These are phyloP conservation scores for Fratercula arctica DNA, from an alignment of 2,797 vertebrate species.

Conservation along the genomic window DNA sequence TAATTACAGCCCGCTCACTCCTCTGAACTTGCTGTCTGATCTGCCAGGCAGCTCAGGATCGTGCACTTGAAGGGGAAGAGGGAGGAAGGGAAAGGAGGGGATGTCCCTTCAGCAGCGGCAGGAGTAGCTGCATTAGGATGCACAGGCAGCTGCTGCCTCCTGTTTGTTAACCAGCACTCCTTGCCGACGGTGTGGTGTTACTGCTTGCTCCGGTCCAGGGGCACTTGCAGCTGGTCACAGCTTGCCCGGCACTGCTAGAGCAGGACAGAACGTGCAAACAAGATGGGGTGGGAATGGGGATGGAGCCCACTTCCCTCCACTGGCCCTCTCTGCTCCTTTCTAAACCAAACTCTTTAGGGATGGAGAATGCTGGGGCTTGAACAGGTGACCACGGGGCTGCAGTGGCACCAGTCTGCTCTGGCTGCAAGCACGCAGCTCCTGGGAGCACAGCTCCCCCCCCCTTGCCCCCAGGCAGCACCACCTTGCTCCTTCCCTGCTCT, in stretches of 20 bases:
- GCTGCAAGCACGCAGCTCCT: not conserved
- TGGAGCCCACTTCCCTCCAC: not conserved
- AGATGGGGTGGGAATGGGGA: not conserved
- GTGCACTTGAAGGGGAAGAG: rapidly evolving
- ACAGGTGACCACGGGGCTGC: not conserved
- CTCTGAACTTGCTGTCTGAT: not conserved
- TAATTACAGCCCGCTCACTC: not conserved
- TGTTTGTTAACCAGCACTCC: too few species aligned
- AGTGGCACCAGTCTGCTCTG: not conserved
- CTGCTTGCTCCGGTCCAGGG: too few species aligned
- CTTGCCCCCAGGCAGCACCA: not conserved
- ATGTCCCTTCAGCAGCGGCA: not conserved
- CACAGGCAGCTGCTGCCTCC: not conserved
- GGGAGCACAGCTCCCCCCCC: not conserved
- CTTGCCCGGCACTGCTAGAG: not conserved
- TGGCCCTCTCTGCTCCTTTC: not conserved
- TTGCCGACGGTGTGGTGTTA: too few species aligned
- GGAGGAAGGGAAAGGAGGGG: not conserved
- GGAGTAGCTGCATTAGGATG: not conserved
- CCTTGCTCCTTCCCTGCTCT: not conserved
- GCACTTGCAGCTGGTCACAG: not conserved
- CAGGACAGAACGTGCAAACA: not conserved
- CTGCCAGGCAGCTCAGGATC: not conserved
- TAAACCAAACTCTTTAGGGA: not conserved
- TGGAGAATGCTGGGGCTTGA: not conserved